Conservation (phyloP, 1,140 invertebrate genomes). For the Oryctes rhinoceros region DNA sequence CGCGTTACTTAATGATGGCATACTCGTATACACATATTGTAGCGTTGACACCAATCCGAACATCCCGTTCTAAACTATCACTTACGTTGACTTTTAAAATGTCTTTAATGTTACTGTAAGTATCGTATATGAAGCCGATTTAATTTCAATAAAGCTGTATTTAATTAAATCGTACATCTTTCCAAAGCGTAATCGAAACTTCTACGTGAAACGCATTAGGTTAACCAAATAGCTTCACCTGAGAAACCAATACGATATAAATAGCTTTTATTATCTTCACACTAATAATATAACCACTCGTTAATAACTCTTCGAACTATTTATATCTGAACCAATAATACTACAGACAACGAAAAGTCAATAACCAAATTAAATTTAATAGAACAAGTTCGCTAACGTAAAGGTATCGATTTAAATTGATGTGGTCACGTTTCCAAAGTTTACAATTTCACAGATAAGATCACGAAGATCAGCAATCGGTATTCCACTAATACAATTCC, state of each 20-base stretch:
- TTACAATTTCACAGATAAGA: conserved; percentile 29
- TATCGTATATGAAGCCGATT: not conserved
- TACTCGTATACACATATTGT: too few species aligned
- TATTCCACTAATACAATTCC: conserved; percentile 7
- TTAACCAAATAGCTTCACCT: not conserved
- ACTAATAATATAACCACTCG: not conserved
- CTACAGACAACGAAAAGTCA: not conserved
- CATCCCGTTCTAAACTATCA: too few species aligned
- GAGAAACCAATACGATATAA: not conserved
- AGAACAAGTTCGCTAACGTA: conserved; percentile 1
- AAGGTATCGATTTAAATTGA: not conserved
- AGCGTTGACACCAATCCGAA: too few species aligned
- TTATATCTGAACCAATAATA: not conserved
- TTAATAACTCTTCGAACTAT: not conserved
- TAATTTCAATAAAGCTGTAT: conserved; percentile 9
- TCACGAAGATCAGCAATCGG: conserved; percentile 17
- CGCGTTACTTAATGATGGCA: too few species aligned
- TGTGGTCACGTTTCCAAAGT: not conserved
- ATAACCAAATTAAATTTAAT: conserved; percentile 36
- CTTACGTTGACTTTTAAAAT: not conserved
- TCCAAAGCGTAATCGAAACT: not conserved
- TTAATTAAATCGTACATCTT: not conserved
- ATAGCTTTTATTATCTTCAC: not conserved
- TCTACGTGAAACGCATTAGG: not conserved
- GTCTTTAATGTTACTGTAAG: not conserved